Conservation (phyloP, 2,113 vertebrate genomes). For the Sinocyclocheilus maitianheensis region DNA sequence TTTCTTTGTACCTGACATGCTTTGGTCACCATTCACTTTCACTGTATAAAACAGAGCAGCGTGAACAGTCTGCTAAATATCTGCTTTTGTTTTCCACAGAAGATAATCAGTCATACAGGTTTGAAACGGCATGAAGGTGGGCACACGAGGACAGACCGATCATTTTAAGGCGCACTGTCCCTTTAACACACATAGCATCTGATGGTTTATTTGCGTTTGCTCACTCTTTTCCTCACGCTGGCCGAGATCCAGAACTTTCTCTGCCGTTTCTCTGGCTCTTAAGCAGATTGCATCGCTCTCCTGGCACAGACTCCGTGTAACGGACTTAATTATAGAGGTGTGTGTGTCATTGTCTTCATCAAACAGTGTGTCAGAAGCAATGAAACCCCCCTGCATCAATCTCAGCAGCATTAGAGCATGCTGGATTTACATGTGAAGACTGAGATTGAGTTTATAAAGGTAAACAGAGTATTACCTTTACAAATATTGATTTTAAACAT, state of each 20-base stretch:
- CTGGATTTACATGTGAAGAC: neutral
- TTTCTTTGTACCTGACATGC: neutral
- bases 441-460: neutral
- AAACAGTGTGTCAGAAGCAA: constrained; percentile 28
- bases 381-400: constrained; percentile 9
- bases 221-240: neutral
- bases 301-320: constrained; percentile 22
- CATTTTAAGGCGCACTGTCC: neutral
- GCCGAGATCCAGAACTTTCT: constrained; percentile 33
- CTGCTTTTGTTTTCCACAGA: neutral
- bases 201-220: neutral
- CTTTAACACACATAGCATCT: neutral
- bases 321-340: constrained; percentile 48
- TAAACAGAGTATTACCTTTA: too few relatives aligned
- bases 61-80: too few relatives aligned
- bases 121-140: too few relatives aligned
- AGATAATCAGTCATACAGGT: neutral
- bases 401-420: neutral
- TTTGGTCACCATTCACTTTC: neutral
- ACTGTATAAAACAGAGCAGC: neutral
- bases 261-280: constrained; percentile 20
- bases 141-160: too few relatives aligned
- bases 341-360: constrained; percentile 46
- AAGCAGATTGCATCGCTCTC: constrained; percentile 34
- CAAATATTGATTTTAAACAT: neutral